Evolutionary conservation across 2,888 invertebrate species (phyloP).

Genomic region (Aphodius granarius): DNA sequence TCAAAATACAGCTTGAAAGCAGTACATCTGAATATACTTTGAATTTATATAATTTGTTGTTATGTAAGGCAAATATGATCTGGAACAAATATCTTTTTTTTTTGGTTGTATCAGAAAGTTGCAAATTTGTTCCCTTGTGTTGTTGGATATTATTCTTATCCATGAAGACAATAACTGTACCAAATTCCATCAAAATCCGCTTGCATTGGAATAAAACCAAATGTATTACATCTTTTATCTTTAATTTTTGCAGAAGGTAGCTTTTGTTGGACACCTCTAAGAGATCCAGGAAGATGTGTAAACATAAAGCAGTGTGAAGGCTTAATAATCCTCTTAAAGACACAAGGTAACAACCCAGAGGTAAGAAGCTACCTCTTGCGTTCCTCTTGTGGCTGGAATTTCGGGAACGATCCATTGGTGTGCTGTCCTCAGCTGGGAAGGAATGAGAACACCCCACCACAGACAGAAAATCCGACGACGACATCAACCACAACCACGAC

Average conservation of each 20-base stretch:
- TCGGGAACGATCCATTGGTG: constrained; percentile 65
- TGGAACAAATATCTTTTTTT: no score
- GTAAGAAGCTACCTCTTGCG: constrained; percentile 59
- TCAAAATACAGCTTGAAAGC: no score
- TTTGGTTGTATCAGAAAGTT: no score
- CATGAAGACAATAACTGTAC: no score
- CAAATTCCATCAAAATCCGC: no score
- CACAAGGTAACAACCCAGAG: constrained; percentile 52
- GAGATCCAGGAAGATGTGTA: constrained; percentile 58
- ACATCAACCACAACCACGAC: constrained; percentile 18
- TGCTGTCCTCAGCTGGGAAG: constrained; percentile 53
- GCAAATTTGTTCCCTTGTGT: no score
- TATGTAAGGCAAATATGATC: no score
- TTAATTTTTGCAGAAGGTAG: constrained; percentile 34
- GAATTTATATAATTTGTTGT: no score
- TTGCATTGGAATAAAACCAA: no score
- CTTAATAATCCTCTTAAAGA: constrained; percentile 55
- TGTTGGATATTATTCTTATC: no score
- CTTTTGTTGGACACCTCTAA: constrained; percentile 57
- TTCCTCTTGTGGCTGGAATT: constrained; percentile 70
- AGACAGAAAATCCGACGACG: constrained; percentile 11
- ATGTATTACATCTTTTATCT: no score
- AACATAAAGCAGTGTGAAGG: constrained; percentile 57
- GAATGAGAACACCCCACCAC: constrained; percentile 18
- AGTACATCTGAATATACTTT: no score